Conservation (phyloP, 2,888 invertebrate species). For the Microdon myrmicae region DNA sequence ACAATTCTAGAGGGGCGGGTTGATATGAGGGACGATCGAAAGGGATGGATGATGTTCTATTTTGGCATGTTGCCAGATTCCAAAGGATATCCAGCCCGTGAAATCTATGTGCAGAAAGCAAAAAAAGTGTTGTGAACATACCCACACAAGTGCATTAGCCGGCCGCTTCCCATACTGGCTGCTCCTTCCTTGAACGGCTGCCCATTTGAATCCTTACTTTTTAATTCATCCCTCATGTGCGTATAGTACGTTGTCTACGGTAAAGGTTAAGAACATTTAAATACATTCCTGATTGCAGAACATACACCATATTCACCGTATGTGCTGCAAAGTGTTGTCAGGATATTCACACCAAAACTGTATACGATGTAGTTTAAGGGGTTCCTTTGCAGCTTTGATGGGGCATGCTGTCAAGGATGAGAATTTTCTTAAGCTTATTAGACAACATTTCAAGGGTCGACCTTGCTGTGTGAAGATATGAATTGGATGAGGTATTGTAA, state of each 20-base stretch:
- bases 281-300: slow-evolving; percentile 42
- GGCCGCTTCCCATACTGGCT: too few species aligned
- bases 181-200: slow-evolving; percentile 7
- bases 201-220: slow-evolving; percentile 40
- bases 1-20: neutral
- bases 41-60: slow-evolving; percentile 26
- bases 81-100: slow-evolving; percentile 43
- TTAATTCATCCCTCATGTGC: slow-evolving; percentile 1
- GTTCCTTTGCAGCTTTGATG: too few species aligned
- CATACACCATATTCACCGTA: too few species aligned
- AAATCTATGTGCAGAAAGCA: slow-evolving; percentile 28
- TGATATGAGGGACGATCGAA: slow-evolving; percentile 2
- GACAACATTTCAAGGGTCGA: too few species aligned
- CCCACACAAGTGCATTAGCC: slow-evolving; percentile 50
- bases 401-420: too few species aligned
- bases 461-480: too few species aligned
- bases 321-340: too few species aligned
- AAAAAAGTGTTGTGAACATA: slow-evolving; percentile 34
- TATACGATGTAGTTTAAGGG: too few species aligned
- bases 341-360: too few species aligned
- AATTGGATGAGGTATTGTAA: too few species aligned
- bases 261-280: slow-evolving; percentile 49
- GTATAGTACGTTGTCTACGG: neutral
- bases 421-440: too few species aligned
- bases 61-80: slow-evolving; percentile 44